phyloP scores from a whole-genome alignment of 2,797 vertebrate species.

The Parauchenoglanis punctatus region DNA sequence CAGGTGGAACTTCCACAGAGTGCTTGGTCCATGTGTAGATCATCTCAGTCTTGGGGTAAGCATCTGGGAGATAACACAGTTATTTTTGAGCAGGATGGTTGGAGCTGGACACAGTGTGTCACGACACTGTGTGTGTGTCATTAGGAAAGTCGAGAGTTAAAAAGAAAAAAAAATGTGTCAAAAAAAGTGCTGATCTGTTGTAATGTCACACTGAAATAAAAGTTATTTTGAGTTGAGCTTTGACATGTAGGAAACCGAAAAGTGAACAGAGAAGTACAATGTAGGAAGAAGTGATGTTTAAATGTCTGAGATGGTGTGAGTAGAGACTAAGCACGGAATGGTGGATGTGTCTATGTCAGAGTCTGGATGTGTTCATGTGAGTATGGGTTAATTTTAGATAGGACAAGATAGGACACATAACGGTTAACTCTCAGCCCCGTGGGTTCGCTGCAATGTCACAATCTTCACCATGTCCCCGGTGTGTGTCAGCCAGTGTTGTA shows the following conservation, averaged over 20 bases:
- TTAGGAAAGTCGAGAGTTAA: background rate
- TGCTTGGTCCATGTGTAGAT: conserved; percentile 98
- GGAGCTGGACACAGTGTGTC: background rate
- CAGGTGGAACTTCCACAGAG: conserved; percentile 95
- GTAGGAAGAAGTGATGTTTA: background rate
- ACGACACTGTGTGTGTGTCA: background rate
- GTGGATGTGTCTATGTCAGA: background rate
- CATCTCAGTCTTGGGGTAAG: conserved; percentile 97
- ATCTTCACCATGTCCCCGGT: conserved; percentile 15
- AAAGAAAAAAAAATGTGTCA: background rate
- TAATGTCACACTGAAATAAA: conserved; percentile 1
- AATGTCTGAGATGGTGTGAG: background rate
- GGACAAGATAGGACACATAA: conserved; percentile 11
- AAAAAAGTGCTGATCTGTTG: background rate
- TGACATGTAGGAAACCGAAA: background rate
- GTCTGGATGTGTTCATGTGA: background rate
- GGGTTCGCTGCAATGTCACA: conserved; percentile 10
- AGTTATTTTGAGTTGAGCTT: conserved; percentile 4
- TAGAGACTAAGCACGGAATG: background rate
- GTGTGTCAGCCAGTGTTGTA: background rate
- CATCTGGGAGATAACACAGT: conserved; percentile 77
- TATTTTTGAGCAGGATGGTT: background rate
- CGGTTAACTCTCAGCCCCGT: conserved; percentile 3
- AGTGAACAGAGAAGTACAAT: conserved; percentile 4
- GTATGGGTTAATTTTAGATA: conserved; percentile 14